Percentiles rank a stretch among this genome's conserved stretches.
phyloP scores from a whole-genome alignment of 2,113 vertebrate genomes.

The Actenoides lindsayi region DNA sequence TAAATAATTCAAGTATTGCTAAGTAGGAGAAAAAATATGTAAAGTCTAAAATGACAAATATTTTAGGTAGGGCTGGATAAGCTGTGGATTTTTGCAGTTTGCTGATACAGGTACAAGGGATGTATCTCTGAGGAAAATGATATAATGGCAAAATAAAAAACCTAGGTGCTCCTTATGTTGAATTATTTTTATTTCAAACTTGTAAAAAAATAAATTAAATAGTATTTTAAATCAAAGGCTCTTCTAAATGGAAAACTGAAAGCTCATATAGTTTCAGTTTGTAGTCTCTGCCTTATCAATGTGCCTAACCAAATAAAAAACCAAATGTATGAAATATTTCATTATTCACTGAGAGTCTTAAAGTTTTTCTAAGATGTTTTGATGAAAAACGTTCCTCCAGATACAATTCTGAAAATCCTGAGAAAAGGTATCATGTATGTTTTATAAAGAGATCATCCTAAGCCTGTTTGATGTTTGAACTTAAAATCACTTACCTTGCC shows the following conservation, averaged over 20 bases:
- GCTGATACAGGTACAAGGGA: not conserved
- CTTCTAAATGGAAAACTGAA: not conserved
- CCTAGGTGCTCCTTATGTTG: fast-evolving
- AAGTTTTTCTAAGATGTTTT: not conserved
- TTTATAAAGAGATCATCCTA: not conserved
- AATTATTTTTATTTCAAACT: not conserved
- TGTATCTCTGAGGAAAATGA: not conserved
- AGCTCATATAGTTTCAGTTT: not conserved
- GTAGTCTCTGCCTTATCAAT: not conserved
- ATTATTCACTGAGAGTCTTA: not conserved
- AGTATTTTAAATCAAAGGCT: not conserved
- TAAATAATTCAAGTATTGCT: not conserved
- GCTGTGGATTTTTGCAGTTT: not conserved
- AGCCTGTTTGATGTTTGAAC: not conserved
- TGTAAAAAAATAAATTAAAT: not conserved
- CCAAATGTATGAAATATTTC: not conserved
- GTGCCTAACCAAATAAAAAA: not conserved
- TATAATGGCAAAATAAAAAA: not conserved
- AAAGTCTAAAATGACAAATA: not conserved
- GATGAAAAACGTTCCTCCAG: not conserved
- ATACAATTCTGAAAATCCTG: not conserved
- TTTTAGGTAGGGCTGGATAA: not conserved
- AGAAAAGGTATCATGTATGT: not conserved
- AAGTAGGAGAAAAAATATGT: not conserved
- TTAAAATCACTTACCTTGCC: not conserved